Evolutionary conservation across 2,113 vertebrate genomes (phyloP).

Genomic region (Phrynocephalus versicolor): DNA sequence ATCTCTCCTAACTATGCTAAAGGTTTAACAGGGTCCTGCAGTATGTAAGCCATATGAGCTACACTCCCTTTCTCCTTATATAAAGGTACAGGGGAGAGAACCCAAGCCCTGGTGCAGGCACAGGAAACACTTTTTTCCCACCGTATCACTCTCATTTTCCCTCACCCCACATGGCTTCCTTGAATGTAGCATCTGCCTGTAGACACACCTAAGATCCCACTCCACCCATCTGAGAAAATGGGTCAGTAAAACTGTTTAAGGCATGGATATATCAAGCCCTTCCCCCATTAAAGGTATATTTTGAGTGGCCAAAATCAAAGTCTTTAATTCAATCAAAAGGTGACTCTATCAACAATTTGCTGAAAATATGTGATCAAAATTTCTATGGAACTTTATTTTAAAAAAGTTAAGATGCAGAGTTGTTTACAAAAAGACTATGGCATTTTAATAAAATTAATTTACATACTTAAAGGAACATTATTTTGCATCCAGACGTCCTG

Average conservation of each 20-base stretch:
- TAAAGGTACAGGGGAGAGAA: not conserved
- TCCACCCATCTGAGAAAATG: not conserved
- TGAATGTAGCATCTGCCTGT: not conserved
- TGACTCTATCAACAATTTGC: not conserved
- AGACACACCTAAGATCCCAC: not conserved
- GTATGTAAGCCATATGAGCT: not conserved
- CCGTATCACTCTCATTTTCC: not conserved
- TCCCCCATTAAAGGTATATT: not conserved
- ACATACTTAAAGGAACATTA: not conserved
- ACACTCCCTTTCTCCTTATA: no score
- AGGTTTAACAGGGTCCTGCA: no score
- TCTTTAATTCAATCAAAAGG: not conserved
- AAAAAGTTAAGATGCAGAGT: not conserved
- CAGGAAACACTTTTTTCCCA: not conserved
- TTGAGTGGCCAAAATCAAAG: not conserved
- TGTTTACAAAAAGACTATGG: constrained; percentile 15
- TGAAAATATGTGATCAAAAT: not conserved
- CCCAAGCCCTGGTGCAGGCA: not conserved
- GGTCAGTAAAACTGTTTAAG: not conserved
- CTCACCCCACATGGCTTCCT: not conserved
- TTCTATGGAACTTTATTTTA: not conserved
- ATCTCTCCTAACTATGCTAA: no score
- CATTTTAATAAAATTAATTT: constrained; percentile 13
- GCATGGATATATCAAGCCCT: not conserved
- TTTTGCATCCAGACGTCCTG: constrained; percentile 7